Evolutionary conservation across 2,888 invertebrate genomes (phyloP).

Genomic region (Poecilobothrus nobilitatus): DNA sequence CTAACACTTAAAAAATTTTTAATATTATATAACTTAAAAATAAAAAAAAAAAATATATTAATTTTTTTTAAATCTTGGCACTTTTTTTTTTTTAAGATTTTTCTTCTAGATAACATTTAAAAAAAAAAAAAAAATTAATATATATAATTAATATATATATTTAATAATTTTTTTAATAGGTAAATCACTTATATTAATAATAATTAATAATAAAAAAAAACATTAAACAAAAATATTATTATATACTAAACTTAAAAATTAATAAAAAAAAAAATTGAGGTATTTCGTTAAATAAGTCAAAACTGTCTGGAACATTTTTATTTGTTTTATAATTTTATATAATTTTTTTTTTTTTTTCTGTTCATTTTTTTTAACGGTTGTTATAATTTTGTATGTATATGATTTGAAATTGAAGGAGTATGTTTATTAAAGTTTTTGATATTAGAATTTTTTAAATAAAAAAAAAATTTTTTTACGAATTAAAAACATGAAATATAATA

Average conservation of each 20-base stretch:
- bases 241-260: neutral
- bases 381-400: no score
- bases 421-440: no score
- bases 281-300: constrained; percentile 6
- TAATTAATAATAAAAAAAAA: no score
- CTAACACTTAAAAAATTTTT: neutral
- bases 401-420: no score
- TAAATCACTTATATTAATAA: neutral
- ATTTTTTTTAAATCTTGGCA: neutral
- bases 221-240: neutral
- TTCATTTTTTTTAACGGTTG: no score
- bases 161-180: neutral
- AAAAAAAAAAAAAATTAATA: neutral
- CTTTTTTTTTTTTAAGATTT: constrained; percentile 2
- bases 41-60: neutral
- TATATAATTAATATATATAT: no score
- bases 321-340: neutral
- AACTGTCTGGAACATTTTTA: constrained; percentile 6
- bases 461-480: no score
- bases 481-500: no score
- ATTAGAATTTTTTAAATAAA: no score
- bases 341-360: neutral
- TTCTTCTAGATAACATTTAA: neutral
- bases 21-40: neutral
- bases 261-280: constrained; percentile 4